phyloP scores from a whole-genome alignment of 2,888 invertebrate species.

The Drosophila merina region DNA sequence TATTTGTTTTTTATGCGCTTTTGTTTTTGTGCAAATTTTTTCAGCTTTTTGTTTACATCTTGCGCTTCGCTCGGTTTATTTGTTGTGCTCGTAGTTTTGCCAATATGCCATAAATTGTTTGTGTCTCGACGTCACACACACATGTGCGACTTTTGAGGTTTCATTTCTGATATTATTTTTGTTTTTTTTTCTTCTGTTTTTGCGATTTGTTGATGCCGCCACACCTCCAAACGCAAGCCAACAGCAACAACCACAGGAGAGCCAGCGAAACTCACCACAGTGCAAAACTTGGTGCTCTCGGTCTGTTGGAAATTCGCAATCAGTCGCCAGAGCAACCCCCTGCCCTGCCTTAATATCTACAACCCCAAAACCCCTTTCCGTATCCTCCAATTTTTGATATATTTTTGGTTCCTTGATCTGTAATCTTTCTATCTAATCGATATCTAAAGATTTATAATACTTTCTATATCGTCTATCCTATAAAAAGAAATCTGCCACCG shows the following conservation, averaged over 20 bases:
- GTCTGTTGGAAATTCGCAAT: slow-evolving; percentile 4
- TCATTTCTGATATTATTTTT: neutral
- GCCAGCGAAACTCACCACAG: slow-evolving; percentile 48
- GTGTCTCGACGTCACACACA: slow-evolving; percentile 22
- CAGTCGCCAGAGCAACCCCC: neutral
- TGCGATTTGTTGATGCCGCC: slow-evolving; percentile 41
- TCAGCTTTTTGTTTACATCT: slow-evolving; percentile 70
- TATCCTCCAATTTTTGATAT: neutral
- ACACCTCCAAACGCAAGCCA: slow-evolving; percentile 61
- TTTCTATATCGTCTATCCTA: too few species aligned
- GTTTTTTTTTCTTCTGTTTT: neutral
- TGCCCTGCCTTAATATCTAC: neutral
- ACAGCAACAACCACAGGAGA: neutral
- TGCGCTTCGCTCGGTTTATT: slow-evolving; percentile 37
- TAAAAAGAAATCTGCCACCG: too few species aligned
- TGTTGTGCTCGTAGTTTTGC: slow-evolving; percentile 55
- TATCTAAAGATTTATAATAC: too few species aligned
- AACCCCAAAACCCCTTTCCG: neutral
- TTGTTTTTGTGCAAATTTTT: slow-evolving; percentile 33
- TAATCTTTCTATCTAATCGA: too few species aligned
- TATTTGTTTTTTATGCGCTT: slow-evolving; percentile 26
- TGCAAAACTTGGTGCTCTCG: slow-evolving; percentile 9
- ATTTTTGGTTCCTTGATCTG: neutral
- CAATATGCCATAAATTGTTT: slow-evolving; percentile 41
- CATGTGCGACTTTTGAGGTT: slow-evolving; percentile 1